Percentiles rank a stretch among this genome's conserved stretches.
phyloP scores from a whole-genome alignment of 2,888 invertebrate species.

The Graphium colonna region DNA sequence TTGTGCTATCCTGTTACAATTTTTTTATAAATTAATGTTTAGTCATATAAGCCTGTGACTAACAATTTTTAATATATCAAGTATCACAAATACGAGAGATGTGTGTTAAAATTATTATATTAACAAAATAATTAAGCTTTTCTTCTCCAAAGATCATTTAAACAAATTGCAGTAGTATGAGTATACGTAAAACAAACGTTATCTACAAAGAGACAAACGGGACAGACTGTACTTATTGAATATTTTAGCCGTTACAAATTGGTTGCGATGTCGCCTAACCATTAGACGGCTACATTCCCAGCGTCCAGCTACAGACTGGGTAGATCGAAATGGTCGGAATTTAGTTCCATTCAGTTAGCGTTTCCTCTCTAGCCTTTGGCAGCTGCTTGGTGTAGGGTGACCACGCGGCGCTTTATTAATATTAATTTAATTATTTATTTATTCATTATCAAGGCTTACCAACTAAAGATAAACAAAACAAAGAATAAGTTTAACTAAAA shows the following conservation, averaged over 20 bases:
- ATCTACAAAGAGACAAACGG: not conserved
- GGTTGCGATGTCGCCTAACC: slow-evolving; percentile 17
- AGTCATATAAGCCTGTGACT: no score
- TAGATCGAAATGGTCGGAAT: slow-evolving; percentile 61
- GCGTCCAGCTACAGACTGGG: slow-evolving; percentile 47
- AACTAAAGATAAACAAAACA: no score
- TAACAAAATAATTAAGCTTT: no score
- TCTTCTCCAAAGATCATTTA: no score
- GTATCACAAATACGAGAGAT: no score
- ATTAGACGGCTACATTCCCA: slow-evolving; percentile 47
- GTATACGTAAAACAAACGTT: not conserved
- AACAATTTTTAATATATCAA: no score
- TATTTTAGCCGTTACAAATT: slow-evolving; percentile 13
- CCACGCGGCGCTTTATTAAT: slow-evolving; percentile 29
- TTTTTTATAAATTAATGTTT: no score
- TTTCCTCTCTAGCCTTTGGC: slow-evolving; percentile 74
- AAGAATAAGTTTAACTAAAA: no score
- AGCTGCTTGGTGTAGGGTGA: slow-evolving; percentile 53
- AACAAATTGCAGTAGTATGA: no score
- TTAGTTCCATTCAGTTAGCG: slow-evolving; percentile 76
- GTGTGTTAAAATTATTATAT: no score
- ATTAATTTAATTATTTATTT: not conserved
- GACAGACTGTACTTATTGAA: not conserved
- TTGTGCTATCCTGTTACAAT: no score
- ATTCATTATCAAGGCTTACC: no score